Percentiles rank a stretch among this genome's conserved stretches.
These are phyloP conservation scores for Chymomyza fuscimana DNA, from an alignment of 2,888 invertebrate genomes.

Conservation along the genomic window DNA sequence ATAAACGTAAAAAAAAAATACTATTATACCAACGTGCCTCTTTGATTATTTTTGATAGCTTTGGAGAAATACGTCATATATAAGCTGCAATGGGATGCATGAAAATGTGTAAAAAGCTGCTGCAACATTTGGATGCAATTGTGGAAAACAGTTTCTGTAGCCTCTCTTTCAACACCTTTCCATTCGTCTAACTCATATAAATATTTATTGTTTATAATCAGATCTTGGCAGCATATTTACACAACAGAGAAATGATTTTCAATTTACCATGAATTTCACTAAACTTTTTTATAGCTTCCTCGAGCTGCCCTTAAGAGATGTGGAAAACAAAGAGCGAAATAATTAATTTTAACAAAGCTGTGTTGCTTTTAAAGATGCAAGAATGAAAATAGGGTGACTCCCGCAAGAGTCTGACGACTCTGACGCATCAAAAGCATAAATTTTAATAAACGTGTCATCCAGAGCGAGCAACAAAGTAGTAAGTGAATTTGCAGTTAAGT, in stretches of 20 bases:
- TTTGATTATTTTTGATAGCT: too few relatives aligned
- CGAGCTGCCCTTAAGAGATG: background rate
- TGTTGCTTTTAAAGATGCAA: too few relatives aligned
- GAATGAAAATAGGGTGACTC: background rate
- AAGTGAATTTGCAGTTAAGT: too few relatives aligned
- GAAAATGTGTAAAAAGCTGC: too few relatives aligned
- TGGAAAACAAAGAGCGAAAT: background rate
- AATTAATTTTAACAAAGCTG: background rate
- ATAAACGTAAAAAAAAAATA: conserved; percentile 31
- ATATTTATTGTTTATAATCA: conserved; percentile 56
- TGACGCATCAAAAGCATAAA: conserved; percentile 32
- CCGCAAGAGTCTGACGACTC: background rate
- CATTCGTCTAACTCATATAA: conserved; percentile 32
- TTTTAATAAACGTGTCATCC: conserved; percentile 44
- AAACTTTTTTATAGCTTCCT: background rate
- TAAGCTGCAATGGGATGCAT: too few relatives aligned
- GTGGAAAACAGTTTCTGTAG: conserved; percentile 39
- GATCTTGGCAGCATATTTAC: conserved; percentile 58
- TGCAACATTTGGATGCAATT: conserved; percentile 14
- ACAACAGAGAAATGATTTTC: conserved; percentile 27
- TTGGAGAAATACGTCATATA: too few relatives aligned
- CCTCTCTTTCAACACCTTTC: conserved; percentile 26
- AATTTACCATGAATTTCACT: conserved; percentile 15
- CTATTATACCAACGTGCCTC: too few relatives aligned
- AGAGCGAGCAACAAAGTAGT: too few relatives aligned